A percentile compares a stretch with the other conserved stretches of the same genome.
These are phyloP conservation scores for Laothoe populi DNA, from an alignment of 2,888 invertebrate genomes.

Conservation along the genomic window DNA sequence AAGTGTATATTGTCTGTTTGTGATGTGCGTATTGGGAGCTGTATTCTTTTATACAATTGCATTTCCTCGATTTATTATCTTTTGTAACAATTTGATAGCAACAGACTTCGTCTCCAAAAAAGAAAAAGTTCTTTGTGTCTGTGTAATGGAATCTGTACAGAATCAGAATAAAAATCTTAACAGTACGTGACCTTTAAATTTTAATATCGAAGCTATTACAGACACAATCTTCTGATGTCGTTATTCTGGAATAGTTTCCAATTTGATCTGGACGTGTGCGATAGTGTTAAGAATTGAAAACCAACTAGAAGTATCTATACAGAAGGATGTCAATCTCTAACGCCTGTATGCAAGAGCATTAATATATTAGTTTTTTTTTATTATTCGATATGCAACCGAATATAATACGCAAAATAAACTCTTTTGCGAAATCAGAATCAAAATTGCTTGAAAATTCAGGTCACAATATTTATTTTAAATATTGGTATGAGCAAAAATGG, in stretches of 20 bases:
- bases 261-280: neutral
- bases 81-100: neutral
- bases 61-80: neutral
- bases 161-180: constrained; percentile 27
- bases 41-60: neutral
- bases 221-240: constrained; percentile 25
- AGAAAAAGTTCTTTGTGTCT: constrained; percentile 25
- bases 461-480: too few relatives aligned
- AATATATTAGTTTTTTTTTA: too few relatives aligned
- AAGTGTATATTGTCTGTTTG: too few relatives aligned
- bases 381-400: too few relatives aligned
- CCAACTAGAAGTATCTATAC: neutral
- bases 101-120: neutral
- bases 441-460: too few relatives aligned
- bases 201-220: constrained; percentile 26
- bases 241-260: constrained; percentile 25
- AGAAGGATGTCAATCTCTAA: too few relatives aligned
- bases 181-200: constrained; percentile 28
- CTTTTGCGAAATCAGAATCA: too few relatives aligned
- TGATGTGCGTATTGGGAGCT: neutral
- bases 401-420: too few relatives aligned
- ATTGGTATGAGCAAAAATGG: too few relatives aligned
- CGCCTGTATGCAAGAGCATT: too few relatives aligned
- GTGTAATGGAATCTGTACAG: constrained; percentile 18
- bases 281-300: neutral